phyloP scores from a whole-genome alignment of 2,888 invertebrate species.

The Agrochola lychnidis region DNA sequence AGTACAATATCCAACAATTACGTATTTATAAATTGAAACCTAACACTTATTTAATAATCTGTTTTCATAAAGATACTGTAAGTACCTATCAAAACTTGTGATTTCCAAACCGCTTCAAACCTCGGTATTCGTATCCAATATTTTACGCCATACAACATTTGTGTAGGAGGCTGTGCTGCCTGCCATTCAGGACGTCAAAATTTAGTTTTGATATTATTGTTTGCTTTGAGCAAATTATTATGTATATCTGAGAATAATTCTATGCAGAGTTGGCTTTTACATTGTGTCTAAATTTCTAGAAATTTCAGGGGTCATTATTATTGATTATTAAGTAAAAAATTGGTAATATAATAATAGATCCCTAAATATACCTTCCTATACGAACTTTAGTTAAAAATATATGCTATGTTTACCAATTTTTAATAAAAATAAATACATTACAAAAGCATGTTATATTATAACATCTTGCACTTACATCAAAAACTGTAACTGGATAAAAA shows the following conservation, averaged over 20 bases:
- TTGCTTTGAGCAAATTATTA: conserved; percentile 4
- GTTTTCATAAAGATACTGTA: neutral
- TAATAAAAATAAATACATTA: no score
- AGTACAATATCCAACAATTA: no score
- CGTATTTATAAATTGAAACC: no score
- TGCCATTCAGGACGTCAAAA: conserved; percentile 27
- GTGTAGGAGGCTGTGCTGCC: conserved; percentile 22
- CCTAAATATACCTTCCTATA: no score
- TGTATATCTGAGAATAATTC: conserved; percentile 22
- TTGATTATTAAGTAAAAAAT: neutral
- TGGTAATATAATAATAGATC: no score
- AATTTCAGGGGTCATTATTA: neutral
- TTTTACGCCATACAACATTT: neutral
- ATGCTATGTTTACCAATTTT: no score
- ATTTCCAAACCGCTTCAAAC: neutral
- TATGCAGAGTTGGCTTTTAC: neutral
- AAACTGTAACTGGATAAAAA: no score
- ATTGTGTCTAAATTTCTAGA: neutral
- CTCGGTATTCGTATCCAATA: neutral
- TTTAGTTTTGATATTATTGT: conserved; percentile 22
- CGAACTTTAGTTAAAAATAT: no score
- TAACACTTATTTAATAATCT: no score
- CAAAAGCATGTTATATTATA: no score
- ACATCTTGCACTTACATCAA: no score
- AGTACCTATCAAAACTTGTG: neutral